These are phyloP conservation scores for Cosmia trapezina DNA, from an alignment of 2,888 invertebrate genomes.

Conservation along the genomic window DNA sequence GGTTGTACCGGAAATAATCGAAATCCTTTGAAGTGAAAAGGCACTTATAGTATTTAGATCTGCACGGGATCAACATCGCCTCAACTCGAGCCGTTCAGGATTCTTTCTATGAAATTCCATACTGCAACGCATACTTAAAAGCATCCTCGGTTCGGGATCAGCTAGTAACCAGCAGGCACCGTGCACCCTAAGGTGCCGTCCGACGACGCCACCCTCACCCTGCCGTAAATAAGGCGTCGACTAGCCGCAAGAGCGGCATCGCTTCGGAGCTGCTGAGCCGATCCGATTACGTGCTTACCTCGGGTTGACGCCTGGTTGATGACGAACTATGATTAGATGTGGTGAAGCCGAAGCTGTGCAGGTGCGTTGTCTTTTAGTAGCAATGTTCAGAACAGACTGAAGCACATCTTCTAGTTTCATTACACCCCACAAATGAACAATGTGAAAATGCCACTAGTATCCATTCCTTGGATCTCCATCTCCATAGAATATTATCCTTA, in stretches of 20 bases:
- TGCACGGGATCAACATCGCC: background rate
- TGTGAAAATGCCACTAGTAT: conserved; percentile 2
- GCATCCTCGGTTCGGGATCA: background rate
- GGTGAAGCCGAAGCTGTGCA: background rate
- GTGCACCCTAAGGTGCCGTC: accelerated
- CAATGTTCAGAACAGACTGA: background rate
- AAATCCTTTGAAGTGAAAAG: background rate
- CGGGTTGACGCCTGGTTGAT: background rate
- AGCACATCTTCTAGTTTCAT: background rate
- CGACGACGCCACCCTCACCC: background rate
- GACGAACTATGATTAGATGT: background rate
- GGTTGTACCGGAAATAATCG: too few relatives aligned
- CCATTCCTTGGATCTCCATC: background rate
- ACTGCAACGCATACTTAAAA: too few relatives aligned
- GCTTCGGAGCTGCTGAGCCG: background rate
- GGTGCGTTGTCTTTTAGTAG: background rate
- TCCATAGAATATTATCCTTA: conserved; percentile 35
- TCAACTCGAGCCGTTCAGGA: background rate
- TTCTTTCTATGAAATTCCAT: too few relatives aligned
- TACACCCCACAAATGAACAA: background rate
- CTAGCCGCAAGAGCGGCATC: background rate
- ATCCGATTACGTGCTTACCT: background rate
- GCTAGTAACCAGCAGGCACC: background rate
- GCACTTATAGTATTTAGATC: too few relatives aligned
- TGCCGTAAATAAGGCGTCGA: background rate